These are phyloP conservation scores for Cheirogaleus medius DNA, from an alignment of 2,113 vertebrate species.

Conservation along the genomic window DNA sequence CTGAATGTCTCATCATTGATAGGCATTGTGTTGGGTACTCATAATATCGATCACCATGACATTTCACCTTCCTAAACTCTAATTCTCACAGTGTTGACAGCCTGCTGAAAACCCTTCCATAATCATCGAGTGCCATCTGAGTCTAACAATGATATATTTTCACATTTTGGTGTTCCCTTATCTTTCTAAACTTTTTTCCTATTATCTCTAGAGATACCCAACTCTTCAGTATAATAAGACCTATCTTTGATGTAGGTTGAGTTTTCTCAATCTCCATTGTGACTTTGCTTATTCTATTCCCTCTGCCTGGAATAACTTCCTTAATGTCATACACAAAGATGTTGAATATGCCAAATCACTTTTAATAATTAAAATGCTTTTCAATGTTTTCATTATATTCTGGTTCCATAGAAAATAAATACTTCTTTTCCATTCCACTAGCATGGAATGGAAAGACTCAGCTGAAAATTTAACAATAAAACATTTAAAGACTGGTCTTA, in stretches of 20 bases:
- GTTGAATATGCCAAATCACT: neutral
- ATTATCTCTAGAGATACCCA: neutral
- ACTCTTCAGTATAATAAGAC: neutral
- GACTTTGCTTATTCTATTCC: neutral
- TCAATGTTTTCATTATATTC: constrained; percentile 23
- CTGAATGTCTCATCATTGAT: accelerated
- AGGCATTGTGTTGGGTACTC: neutral
- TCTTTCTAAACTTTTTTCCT: neutral
- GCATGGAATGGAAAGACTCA: neutral
- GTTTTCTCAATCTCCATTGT: neutral
- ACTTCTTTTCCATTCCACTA: too few relatives aligned
- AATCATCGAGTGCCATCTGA: neutral
- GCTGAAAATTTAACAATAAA: constrained; percentile 41
- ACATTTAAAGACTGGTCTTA: constrained; percentile 17
- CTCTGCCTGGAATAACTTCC: neutral
- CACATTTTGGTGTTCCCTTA: neutral
- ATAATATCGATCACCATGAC: neutral
- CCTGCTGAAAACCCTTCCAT: neutral
- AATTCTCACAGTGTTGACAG: neutral
- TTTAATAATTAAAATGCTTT: constrained; percentile 42
- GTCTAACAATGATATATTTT: neutral
- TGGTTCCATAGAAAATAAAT: neutral
- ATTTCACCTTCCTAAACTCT: neutral
- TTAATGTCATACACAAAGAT: constrained; percentile 7
- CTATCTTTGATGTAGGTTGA: neutral